Base-by-base conservation (phyloP, 2,888 invertebrate genomes). In the Pteria penguin region DNA sequence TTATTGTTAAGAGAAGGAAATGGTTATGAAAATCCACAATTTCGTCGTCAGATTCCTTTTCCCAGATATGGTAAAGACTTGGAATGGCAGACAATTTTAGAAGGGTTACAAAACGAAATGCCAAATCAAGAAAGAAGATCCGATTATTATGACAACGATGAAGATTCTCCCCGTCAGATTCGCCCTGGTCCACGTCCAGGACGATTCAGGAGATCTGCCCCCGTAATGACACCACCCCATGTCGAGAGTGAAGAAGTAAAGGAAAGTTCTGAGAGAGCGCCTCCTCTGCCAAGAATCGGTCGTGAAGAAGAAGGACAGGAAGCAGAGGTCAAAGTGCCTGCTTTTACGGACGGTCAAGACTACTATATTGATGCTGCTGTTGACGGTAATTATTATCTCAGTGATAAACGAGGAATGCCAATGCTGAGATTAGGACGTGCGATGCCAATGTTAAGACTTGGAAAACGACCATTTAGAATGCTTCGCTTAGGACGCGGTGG, bases 391-490 rank as follows among this genome's bases (percentile, higher is more conserved):
- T 45, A 70, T 18, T 45, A 61, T 36, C 60, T 60, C 22, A 57
- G 61, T 2, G 76, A 77, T 33, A 77, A 77, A 70, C 61, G 76
- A n/a, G 76, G 72, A 33, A 77, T 77, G 76, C 69, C 72, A 3
- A 77, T 77, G 76, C 58, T 77, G 5, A 63, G 76, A 60, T 54
- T 77, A 22, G 76, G 76, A 32, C 76, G 85, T 27, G 83, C 81
- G 65, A 83, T 88, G 82, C 62, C 83, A n/a, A 87, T 88, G 87
- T 67, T 86, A 52, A 67, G 85, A 75, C 74, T 82, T 76, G 77
- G 87, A 73, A 80, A 87, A 79, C 73, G 86, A 76, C 61, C 82
- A 71, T 65, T 79, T 75, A 66, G 76, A 62, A 79, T 80, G 83
- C 72, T 81, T n/a, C 66, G 83, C 2, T 76, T 83, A 57, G 83